Base-by-base conservation (phyloP, 2,888 invertebrate genomes). In the Digitonthophagus gazella region DNA sequence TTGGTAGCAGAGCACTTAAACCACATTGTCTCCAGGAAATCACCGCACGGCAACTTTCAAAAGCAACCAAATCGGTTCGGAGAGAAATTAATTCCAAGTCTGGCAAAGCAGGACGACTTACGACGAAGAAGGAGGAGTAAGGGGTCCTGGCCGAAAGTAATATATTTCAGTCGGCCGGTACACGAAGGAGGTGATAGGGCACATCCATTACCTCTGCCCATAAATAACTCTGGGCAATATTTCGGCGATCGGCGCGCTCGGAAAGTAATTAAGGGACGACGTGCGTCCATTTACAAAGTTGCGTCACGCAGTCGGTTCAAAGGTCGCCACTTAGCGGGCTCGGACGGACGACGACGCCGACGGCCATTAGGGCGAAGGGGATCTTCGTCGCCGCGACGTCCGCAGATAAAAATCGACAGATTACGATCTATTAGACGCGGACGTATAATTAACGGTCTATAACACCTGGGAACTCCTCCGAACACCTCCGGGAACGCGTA, bases 161-260 rank as follows among this genome's bases (percentile, higher is more conserved):
- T 69, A 70, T 70, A 67, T 70, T 69, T 69, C 67, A 69, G 66
- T 66, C 69, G 64, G 58, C 58, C 22, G 22, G 67, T 67, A 70
- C 69, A 70, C 58, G 65, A 70, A 70, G 67, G 61, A 70, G 67
- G 69, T 70, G 69, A 70, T 67, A 70, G 69, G 67, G 67, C 67
- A 67, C 63, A 70, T 70, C 66, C 69, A 67, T 70, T 70, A 70
- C 67, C 16, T 57, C 28, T 67, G 58, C 71, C 67, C 70, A 71
- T 73, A 73, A 73, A 73, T 73, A 70, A 71, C 69, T 69, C 63
- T 55, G 67, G 65, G 71, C 69, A 73, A 71, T 73, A 73, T 71
- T 73, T 73, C 71, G 73, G 71, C 71, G 70, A 73, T 73, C 71
- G 67, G 55, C 71, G 66, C 67, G 70, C 64, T 70, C 71, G 71